A percentile compares a stretch with the other conserved stretches of the same genome.
These are phyloP conservation scores for Volucella inflata DNA, from an alignment of 2,888 invertebrate genomes.

Conservation along the genomic window DNA sequence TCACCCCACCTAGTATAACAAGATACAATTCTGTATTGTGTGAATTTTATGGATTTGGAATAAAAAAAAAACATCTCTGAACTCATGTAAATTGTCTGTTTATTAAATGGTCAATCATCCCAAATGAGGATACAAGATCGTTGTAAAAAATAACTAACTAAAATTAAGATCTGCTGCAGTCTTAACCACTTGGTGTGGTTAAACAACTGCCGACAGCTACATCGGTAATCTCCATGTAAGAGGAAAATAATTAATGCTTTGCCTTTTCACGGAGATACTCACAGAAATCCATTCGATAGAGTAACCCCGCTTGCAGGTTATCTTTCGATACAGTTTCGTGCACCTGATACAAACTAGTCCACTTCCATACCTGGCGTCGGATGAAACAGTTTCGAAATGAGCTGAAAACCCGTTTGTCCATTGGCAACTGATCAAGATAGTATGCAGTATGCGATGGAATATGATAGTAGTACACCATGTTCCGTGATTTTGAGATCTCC, in stretches of 20 bases:
- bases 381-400: slow-evolving; percentile 81
- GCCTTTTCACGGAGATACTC: slow-evolving; percentile 55
- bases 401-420: slow-evolving; percentile 78
- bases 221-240: too few relatives aligned
- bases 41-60: too few relatives aligned
- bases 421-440: slow-evolving; percentile 77
- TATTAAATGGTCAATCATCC: background rate
- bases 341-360: slow-evolving; percentile 82
- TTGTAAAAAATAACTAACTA: slow-evolving; percentile 22
- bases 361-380: slow-evolving; percentile 82
- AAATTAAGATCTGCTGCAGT: background rate
- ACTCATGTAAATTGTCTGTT: too few relatives aligned
- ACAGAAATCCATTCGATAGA: slow-evolving; percentile 76
- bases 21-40: too few relatives aligned
- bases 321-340: slow-evolving; percentile 77
- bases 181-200: background rate
- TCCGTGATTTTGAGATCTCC: slow-evolving; percentile 78
- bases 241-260: background rate
- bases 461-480: slow-evolving; percentile 81
- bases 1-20: too few relatives aligned
- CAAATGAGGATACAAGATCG: slow-evolving; percentile 8
- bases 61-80: too few relatives aligned
- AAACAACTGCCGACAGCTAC: too few relatives aligned
- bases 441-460: slow-evolving; percentile 76
- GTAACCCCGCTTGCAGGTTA: slow-evolving; percentile 28